Conservation (phyloP, 2,888 invertebrate species). For the Branchellion lobata region DNA sequence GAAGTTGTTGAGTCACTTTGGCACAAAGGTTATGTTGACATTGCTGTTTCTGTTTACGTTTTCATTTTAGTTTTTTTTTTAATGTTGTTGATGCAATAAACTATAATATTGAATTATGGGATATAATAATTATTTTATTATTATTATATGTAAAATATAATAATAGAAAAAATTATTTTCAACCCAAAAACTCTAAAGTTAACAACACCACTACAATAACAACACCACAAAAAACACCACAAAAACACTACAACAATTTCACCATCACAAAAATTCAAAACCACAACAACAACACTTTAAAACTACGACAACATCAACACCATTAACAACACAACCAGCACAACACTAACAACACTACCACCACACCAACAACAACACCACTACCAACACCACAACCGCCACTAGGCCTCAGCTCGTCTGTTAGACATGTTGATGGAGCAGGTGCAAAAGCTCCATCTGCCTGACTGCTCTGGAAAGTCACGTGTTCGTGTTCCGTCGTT, state of each 20-base stretch:
- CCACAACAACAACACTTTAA: neutral
- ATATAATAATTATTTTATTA: no score
- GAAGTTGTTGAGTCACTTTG: slow-evolving; percentile 35
- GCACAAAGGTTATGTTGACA: slow-evolving; percentile 17
- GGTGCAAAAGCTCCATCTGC: slow-evolving; percentile 24
- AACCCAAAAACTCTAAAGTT: no score
- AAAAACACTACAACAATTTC: neutral
- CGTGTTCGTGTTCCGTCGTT: no score
- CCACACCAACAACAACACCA: neutral
- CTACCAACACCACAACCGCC: neutral
- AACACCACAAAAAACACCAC: neutral
- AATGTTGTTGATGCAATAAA: no score
- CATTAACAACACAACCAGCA: neutral
- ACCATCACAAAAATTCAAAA: neutral
- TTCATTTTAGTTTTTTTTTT: no score
- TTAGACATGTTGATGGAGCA: slow-evolving; percentile 17
- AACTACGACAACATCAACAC: neutral
- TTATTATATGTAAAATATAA: no score
- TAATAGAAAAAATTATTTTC: neutral
- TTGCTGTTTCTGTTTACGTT: no score
- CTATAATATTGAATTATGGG: no score
- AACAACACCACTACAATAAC: neutral
- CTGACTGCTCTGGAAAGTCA: slow-evolving; percentile 33
- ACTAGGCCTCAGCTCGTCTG: slow-evolving; percentile 17
- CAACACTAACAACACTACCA: neutral